Percentiles rank a stretch among this genome's conserved stretches.
These are phyloP conservation scores for Lymantria dispar DNA, from an alignment of 2,888 invertebrate species.

Conservation along the genomic window DNA sequence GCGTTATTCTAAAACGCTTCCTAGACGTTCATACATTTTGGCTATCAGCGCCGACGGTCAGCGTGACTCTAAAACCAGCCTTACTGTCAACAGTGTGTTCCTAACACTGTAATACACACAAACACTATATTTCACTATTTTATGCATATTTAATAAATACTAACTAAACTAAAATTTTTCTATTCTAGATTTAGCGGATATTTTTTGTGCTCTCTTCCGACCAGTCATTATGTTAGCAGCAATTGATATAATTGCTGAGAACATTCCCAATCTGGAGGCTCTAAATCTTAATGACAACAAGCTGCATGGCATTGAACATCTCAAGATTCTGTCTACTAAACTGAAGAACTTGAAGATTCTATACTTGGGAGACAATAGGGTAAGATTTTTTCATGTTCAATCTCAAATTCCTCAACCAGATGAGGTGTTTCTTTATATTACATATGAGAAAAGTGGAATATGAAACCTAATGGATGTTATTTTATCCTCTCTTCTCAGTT, in stretches of 20 bases:
- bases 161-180: neutral
- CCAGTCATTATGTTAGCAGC: constrained; percentile 87
- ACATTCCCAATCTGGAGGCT: constrained; percentile 92
- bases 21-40: no score
- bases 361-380: constrained; percentile 91
- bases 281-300: constrained; percentile 92
- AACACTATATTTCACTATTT: neutral
- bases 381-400: constrained; percentile 52
- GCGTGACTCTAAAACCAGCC: no score
- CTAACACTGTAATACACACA: no score
- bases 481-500: no score
- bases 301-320: constrained; percentile 85
- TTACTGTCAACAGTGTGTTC: no score
- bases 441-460: no score
- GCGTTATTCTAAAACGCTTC: no score
- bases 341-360: constrained; percentile 89
- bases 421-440: no score
- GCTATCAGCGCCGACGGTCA: no score
- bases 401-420: no score
- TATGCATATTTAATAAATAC: neutral
- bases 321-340: constrained; percentile 85
- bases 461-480: no score
- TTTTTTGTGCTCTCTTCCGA: constrained; percentile 89
- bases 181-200: constrained; percentile 84
- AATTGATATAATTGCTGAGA: constrained; percentile 90